Evolutionary conservation across 2,797 vertebrate species (phyloP).

Genomic region (Schizopygopsis pylzovi): DNA sequence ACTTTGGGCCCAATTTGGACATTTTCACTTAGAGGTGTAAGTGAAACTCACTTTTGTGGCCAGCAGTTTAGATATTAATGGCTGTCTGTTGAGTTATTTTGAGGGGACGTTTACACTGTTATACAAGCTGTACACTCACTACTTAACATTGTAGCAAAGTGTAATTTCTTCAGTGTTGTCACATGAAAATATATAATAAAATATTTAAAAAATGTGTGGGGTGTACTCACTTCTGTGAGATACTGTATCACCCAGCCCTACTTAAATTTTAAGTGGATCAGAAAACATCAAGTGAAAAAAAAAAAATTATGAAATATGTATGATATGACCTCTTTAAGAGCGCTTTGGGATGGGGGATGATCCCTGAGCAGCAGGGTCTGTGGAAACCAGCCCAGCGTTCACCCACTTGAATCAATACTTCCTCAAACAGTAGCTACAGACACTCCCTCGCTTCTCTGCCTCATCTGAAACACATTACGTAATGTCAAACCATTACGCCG

Average conservation of each 20-base stretch:
- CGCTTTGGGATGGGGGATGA: not conserved
- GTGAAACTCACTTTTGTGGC: no score
- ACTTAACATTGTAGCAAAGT: no score
- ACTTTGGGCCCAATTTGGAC: no score
- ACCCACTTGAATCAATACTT: constrained; percentile 32
- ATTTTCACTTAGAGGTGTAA: no score
- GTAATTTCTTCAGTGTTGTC: no score
- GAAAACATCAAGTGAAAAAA: not conserved
- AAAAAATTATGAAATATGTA: constrained; percentile 26
- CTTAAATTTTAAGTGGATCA: constrained; percentile 25
- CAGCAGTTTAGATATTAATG: no score
- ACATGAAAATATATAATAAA: no score
- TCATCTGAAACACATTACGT: constrained; percentile 39
- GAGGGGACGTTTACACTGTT: no score
- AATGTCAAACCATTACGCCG: constrained; percentile 42
- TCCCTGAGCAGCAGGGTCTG: constrained; percentile 10
- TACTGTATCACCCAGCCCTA: not conserved
- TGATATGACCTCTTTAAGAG: constrained; percentile 22
- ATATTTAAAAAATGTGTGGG: no score
- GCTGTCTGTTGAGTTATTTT: no score
- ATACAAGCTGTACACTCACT: no score
- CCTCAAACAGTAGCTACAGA: constrained; percentile 21
- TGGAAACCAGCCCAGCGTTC: constrained; percentile 15
- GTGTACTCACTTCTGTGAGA: no score
- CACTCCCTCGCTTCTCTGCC: not conserved